Evolutionary conservation across 2,888 invertebrate species (phyloP).

Genomic region (Agapostemon virescens): DNA sequence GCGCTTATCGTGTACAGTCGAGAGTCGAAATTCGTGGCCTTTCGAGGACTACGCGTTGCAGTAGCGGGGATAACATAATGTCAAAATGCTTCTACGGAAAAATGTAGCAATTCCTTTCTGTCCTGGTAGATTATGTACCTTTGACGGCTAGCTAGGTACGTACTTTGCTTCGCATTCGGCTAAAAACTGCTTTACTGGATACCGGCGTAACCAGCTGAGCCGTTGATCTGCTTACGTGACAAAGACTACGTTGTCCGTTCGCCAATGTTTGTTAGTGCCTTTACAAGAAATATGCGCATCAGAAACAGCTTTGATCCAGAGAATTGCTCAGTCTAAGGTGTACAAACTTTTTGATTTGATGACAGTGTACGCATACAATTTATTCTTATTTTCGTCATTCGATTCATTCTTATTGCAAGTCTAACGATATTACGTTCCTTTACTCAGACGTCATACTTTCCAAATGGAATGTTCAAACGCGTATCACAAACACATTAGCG

Average conservation of each 20-base stretch:
- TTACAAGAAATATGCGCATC: background rate
- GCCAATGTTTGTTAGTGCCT: background rate
- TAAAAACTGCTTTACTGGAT: background rate
- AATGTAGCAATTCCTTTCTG: background rate
- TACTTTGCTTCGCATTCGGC: background rate
- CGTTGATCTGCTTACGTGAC: constrained; percentile 3
- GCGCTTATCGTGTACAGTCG: too few relatives aligned
- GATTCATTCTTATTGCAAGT: background rate
- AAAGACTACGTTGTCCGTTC: background rate
- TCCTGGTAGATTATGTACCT: background rate
- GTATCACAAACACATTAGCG: background rate
- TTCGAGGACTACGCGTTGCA: too few relatives aligned
- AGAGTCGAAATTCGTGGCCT: too few relatives aligned
- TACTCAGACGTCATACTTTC: background rate
- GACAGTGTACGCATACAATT: background rate
- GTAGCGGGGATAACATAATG: too few relatives aligned
- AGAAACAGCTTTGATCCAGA: background rate
- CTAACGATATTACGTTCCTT: too few relatives aligned
- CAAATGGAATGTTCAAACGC: background rate
- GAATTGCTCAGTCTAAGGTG: background rate
- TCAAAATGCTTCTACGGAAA: background rate
- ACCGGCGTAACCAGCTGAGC: background rate
- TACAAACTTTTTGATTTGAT: background rate
- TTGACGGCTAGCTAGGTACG: background rate
- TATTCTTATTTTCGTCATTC: too few relatives aligned